Conservation (phyloP, 2,113 vertebrate species). For the Prinia subflava region DNA sequence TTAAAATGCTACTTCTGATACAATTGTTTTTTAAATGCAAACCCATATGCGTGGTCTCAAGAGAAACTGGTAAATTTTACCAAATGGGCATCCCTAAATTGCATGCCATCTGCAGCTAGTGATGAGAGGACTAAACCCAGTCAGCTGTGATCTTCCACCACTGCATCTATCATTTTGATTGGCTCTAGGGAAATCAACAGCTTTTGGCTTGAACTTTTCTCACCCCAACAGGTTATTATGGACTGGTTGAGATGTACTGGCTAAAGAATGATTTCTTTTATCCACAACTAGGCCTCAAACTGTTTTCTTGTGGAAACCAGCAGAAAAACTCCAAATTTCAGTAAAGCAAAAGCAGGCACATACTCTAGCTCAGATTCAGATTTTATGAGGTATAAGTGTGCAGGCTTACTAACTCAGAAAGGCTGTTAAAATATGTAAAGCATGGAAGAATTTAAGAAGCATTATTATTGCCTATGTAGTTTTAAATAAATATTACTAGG, state of each 20-base stretch:
- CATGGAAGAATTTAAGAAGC: neutral
- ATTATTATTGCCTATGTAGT: neutral
- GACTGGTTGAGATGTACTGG: constrained; percentile 40
- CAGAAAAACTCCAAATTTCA: neutral
- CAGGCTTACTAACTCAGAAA: neutral
- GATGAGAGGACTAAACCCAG: constrained; percentile 79
- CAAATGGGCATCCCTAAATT: constrained; percentile 80
- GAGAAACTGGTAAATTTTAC: constrained; percentile 81
- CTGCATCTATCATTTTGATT: constrained; percentile 74
- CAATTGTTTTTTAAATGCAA: constrained; percentile 77
- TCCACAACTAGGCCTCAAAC: neutral
- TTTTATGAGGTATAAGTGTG: neutral
- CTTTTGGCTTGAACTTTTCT: constrained; percentile 73
- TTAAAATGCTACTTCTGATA: constrained; percentile 75
- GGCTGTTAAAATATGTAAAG: neutral
- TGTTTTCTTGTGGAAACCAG: neutral
- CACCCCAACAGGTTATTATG: constrained; percentile 70
- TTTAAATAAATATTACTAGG: constrained; percentile 16
- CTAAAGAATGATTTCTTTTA: constrained; percentile 45
- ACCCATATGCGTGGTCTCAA: constrained; percentile 79
- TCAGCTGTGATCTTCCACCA: constrained; percentile 89
- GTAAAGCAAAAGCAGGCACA: neutral
- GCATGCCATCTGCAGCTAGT: constrained; percentile 79
- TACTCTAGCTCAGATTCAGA: neutral
- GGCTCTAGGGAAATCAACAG: constrained; percentile 75